A percentile compares a stretch with the other conserved stretches of the same genome.
Evolutionary conservation across 92 coral and sea anemone species (phyloP).

Genomic region (Palythoa grandiflora): DNA sequence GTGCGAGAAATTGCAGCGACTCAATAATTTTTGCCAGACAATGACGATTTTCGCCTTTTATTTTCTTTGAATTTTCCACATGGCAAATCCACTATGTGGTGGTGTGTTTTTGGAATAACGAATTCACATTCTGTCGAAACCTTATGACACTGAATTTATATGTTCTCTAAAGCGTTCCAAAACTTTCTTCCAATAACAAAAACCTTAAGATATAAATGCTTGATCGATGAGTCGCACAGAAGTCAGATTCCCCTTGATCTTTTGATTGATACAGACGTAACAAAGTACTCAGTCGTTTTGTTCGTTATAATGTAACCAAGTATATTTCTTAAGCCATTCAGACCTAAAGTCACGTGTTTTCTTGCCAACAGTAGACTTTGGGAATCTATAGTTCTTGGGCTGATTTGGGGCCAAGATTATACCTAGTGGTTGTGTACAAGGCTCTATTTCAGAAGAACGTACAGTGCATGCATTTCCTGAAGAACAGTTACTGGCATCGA

Average conservation of each 20-base stretch:
- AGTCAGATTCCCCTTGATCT: not conserved
- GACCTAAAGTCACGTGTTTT: conserved; percentile 1
- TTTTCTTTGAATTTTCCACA: conserved; percentile 40
- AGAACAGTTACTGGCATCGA: not conserved
- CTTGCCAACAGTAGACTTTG: conserved; percentile 22
- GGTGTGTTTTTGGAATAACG: conserved; percentile 53
- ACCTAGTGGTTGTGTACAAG: conserved; percentile 4
- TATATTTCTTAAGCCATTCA: conserved; percentile 5
- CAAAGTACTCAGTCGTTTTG: conserved; percentile 9
- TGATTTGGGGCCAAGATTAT: not conserved
- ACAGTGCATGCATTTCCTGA: not conserved
- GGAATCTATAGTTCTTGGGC: not conserved
- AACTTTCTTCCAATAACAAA: conserved; percentile 68
- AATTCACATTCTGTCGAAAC: conserved; percentile 49
- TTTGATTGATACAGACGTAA: not conserved
- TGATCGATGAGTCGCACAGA: conserved; percentile 27
- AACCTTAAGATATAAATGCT: conserved; percentile 60
- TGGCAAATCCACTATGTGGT: conserved; percentile 58
- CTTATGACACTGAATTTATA: conserved; percentile 60
- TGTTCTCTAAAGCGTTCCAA: conserved; percentile 47
- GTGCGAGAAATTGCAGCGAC: conserved; percentile 14
- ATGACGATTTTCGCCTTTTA: too few relatives aligned
- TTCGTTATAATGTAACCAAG: conserved; percentile 24
- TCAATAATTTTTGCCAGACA: not conserved
- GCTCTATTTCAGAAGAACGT: not conserved